Conservation (phyloP, 2,888 invertebrate genomes). For the Lepidocyrtinus sp. region DNA sequence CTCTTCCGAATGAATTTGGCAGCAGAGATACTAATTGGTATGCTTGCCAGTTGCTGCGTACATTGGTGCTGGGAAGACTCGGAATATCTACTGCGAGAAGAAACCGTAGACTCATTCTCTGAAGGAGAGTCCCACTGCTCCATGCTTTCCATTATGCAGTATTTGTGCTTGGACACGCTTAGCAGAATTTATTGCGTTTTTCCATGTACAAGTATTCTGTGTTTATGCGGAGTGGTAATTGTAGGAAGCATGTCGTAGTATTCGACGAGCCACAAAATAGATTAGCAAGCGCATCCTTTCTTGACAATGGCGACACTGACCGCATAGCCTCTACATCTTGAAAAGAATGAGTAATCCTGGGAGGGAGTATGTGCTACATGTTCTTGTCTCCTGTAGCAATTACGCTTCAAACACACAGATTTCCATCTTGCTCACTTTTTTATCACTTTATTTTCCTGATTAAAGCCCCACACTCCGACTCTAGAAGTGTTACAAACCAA, state of each 20-base stretch:
- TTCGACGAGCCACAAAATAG: no score
- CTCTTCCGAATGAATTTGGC: slow-evolving; percentile 40
- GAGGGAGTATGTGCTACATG: no score
- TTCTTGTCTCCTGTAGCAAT: no score
- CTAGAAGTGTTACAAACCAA: no score
- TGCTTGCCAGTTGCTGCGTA: no score
- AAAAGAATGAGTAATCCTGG: background rate
- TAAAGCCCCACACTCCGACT: background rate
- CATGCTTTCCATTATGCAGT: slow-evolving; percentile 13
- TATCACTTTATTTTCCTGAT: background rate
- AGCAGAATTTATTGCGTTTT: background rate
- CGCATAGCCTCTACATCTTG: no score
- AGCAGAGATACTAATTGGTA: background rate
- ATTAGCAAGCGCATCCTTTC: background rate
- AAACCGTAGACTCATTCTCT: background rate
- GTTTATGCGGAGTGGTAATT: background rate
- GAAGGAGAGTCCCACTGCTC: slow-evolving; percentile 6
- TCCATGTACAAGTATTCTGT: background rate
- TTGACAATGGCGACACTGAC: background rate
- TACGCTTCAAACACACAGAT: background rate
- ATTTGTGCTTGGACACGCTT: background rate
- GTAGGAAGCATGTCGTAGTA: background rate
- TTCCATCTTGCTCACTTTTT: background rate
- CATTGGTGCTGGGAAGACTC: background rate
- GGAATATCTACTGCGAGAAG: background rate